Evolutionary conservation across 2,888 invertebrate genomes (phyloP).

Genomic region (Lepidochrysops patricia): DNA sequence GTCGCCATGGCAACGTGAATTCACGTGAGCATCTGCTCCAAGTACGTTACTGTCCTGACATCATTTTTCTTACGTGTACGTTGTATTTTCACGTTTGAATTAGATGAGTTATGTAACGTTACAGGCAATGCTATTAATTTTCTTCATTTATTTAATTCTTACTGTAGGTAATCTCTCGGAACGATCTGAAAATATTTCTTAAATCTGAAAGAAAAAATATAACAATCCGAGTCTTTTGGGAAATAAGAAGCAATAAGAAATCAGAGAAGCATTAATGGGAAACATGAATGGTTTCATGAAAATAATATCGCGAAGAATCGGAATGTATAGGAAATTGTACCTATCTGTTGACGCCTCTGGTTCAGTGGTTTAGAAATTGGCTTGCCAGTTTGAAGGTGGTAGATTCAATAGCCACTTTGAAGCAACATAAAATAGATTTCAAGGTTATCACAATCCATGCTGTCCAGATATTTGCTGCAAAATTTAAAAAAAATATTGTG

Average conservation of each 20-base stretch:
- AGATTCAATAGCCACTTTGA: too few relatives aligned
- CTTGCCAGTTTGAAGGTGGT: too few relatives aligned
- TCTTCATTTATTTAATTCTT: not conserved
- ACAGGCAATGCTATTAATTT: too few relatives aligned
- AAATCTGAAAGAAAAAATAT: not conserved
- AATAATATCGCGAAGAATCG: not conserved
- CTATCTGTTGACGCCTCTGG: too few relatives aligned
- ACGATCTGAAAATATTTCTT: not conserved
- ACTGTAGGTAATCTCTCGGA: not conserved
- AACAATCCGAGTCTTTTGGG: not conserved
- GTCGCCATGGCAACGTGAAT: constrained; percentile 37
- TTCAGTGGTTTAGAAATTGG: too few relatives aligned
- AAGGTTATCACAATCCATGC: too few relatives aligned
- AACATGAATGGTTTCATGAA: not conserved
- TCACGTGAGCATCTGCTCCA: constrained; percentile 33
- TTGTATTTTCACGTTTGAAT: not conserved
- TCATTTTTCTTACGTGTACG: not conserved
- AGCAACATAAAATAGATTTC: too few relatives aligned
- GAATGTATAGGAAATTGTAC: not conserved
- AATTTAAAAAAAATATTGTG: too few relatives aligned
- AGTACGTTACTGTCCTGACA: not conserved
- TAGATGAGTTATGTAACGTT: too few relatives aligned
- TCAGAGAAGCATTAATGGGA: constrained; percentile 1
- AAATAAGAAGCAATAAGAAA: not conserved
- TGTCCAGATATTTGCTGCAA: too few relatives aligned